Evolutionary conservation across 92 coral and sea anemone genomes (phyloP).

Genomic region (Epizoanthus ramosus): DNA sequence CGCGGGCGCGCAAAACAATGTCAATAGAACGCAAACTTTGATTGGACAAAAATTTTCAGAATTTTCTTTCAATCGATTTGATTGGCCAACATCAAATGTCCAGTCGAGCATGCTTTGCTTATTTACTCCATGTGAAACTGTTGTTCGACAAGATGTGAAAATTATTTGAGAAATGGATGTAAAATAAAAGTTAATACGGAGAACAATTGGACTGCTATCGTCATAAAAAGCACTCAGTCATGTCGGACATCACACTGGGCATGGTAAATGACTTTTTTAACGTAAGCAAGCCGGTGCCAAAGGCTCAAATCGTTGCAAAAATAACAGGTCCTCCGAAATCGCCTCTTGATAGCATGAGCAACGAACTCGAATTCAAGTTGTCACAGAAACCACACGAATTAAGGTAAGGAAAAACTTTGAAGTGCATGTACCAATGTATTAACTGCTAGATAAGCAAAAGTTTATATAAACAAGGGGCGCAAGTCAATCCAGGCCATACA

Average conservation of each 20-base stretch:
- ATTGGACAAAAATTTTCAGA: conserved; percentile 1
- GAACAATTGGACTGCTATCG: neutral
- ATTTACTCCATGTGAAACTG: conserved; percentile 17
- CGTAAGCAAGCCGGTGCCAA: conserved; percentile 72
- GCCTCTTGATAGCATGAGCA: conserved; percentile 13
- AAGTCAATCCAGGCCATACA: no score
- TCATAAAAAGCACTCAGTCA: conserved; percentile 10
- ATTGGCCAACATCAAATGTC: neutral
- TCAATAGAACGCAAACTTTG: neutral
- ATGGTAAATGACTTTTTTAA: conserved; percentile 85
- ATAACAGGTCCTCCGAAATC: conserved; percentile 65
- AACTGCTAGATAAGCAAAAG: no score
- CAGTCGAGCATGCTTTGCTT: neutral
- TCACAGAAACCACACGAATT: conserved; percentile 59
- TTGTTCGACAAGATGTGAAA: conserved; percentile 4
- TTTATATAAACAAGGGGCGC: no score
- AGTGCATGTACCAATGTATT: no score
- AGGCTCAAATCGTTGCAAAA: conserved; percentile 57
- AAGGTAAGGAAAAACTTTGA: conserved; percentile 50
- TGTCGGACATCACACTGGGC: conserved; percentile 83
- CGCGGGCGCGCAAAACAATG: conserved; percentile 4
- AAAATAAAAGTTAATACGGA: neutral
- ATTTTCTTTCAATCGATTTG: conserved; percentile 7
- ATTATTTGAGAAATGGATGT: neutral
- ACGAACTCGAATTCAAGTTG: conserved; percentile 77